Percentiles rank a stretch among this genome's conserved stretches.
Evolutionary conservation across 2,113 vertebrate species (phyloP).

Genomic region (Morone chrysops): DNA sequence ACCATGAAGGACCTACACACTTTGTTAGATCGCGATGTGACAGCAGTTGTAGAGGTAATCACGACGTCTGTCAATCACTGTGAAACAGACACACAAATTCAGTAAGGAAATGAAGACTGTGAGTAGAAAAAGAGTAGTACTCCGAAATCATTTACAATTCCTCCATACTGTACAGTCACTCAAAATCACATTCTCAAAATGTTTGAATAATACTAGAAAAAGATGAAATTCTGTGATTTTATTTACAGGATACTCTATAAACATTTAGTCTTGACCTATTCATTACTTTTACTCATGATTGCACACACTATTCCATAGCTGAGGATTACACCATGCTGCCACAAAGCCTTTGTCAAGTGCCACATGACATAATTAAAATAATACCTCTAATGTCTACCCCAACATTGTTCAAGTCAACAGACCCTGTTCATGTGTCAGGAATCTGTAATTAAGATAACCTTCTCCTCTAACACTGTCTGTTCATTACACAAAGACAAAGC

Average conservation of each 20-base stretch:
- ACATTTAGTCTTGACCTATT: neutral
- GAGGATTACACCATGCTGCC: neutral
- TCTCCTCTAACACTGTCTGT: neutral
- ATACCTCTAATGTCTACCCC: neutral
- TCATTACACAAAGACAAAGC: neutral
- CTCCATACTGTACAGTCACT: neutral
- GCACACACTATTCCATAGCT: neutral
- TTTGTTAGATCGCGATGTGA: neutral
- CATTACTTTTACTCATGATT: neutral
- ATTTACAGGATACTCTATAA: neutral
- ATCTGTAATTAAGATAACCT: neutral
- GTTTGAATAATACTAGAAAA: neutral
- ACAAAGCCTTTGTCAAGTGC: neutral
- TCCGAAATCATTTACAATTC: neutral
- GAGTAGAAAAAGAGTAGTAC: neutral
- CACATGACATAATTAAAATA: neutral
- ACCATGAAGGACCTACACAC: conserved; percentile 7
- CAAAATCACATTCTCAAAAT: neutral
- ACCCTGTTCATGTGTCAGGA: conserved; percentile 13
- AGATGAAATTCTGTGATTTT: neutral
- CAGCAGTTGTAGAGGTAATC: conserved; percentile 27
- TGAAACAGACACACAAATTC: neutral
- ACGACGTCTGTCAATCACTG: neutral
- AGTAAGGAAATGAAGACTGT: neutral
- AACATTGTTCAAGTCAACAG: neutral